phyloP scores from a whole-genome alignment of 2,888 invertebrate species.

The Sphecodes monilicornis region DNA sequence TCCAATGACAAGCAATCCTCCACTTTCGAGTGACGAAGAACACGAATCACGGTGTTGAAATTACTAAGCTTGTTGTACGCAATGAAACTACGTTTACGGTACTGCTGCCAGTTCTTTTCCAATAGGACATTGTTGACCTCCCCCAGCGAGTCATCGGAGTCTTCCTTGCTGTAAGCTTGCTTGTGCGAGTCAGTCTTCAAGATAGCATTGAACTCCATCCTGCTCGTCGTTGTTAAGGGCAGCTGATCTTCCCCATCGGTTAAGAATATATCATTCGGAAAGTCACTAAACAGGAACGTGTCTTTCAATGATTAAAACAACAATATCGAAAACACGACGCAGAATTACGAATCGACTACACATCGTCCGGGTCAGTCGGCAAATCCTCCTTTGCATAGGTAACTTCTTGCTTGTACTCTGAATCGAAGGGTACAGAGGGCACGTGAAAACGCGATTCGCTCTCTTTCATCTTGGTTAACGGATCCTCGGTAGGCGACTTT shows the following conservation, averaged over 20 bases:
- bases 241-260: background rate
- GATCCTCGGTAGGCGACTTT: accelerated
- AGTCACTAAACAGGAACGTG: constrained; percentile 20
- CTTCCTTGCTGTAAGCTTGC: background rate
- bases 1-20: constrained; percentile 7
- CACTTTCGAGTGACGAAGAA: too few species aligned
- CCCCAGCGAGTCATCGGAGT: constrained; percentile 65
- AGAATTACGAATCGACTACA: constrained; percentile 15
- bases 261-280: too few species aligned
- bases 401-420: background rate
- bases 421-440: too few species aligned
- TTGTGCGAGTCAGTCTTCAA: constrained; percentile 40
- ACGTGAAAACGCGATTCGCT: background rate
- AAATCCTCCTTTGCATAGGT: background rate
- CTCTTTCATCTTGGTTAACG: constrained; percentile 8
- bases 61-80: constrained; percentile 41
- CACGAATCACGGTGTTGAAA: constrained; percentile 13
- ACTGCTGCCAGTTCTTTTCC: constrained; percentile 75
- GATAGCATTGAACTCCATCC: constrained; percentile 71
- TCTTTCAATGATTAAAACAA: background rate
- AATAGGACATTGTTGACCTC: constrained; percentile 72
- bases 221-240: constrained; percentile 56
- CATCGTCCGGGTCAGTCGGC: background rate
- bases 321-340: background rate
- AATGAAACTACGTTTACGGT: constrained; percentile 60